Base-by-base conservation (phyloP, 2,797 vertebrate genomes). In the Macropus fuliginosus region DNA sequence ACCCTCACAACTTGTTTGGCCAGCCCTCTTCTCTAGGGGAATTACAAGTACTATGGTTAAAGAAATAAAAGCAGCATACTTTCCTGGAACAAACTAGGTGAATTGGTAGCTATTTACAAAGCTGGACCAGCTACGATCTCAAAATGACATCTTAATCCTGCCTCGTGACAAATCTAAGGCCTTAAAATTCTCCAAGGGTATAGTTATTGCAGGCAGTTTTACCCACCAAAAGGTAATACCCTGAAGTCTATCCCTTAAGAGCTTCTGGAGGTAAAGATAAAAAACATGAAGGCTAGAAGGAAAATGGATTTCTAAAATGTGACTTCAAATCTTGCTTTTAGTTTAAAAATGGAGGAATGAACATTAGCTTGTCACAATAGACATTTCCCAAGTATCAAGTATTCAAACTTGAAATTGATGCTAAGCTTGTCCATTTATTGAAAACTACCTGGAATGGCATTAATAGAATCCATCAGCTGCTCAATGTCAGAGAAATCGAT, bases 391-490 rank as follows among this genome's bases (percentile, higher is more conserved):
- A 91, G 24, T 1, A 62, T 52, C 50, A 87, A 87, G 29, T 54
- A 34, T 92, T 74, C 90, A 56, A 27, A 46, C 2, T 0, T 2
- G 57, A 94, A 52, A 3, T n/a, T 31, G 40, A 56, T 1, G 24
- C 34, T 27, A 28, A 29, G 50, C 3, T 14, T 0, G 1, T 56
- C 2, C 24, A 0, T 0, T 0, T 62, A 50, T 11, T 2, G 55
- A 54, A 50, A 0, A 87, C 12, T 97, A 99, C 99, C 99, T 99
- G 99, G 99, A 87, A 99, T 96, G 29, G 99, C 96, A 90, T 99
- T 99, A 96, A 99, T 99, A 54, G 99, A 99, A 91, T 99, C 99
- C 99, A 99, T 99, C 98, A 99, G 99, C 97, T 99, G 98, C 98
- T 99, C 99, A 97, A 99, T 99, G 21, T 99, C 99, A 0, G 99